Evolutionary conservation across 2,888 invertebrate genomes (phyloP).

Genomic region (Pollenia angustigena): DNA sequence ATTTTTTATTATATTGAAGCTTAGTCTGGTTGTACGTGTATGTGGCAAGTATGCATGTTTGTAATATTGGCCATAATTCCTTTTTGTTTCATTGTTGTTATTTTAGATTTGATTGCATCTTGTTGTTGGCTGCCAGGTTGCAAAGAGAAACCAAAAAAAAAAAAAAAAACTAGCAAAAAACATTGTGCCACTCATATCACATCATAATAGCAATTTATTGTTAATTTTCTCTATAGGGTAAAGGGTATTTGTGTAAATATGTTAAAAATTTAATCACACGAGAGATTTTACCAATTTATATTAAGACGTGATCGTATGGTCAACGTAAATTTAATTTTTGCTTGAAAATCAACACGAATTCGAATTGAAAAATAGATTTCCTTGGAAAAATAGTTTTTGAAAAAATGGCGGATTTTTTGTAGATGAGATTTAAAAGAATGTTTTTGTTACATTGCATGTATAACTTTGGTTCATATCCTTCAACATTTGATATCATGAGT

Average conservation of each 20-base stretch:
- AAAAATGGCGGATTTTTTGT: neutral
- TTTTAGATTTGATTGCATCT: constrained; percentile 62
- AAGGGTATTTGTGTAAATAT: constrained; percentile 71
- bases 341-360: neutral
- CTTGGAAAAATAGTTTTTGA: neutral
- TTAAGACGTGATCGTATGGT: constrained; percentile 49
- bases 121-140: constrained; percentile 43
- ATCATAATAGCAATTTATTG: constrained; percentile 71
- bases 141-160: neutral
- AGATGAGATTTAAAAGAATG: neutral
- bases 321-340: constrained; percentile 4
- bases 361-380: constrained; percentile 23
- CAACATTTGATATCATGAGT: no score
- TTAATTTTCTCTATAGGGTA: constrained; percentile 68
- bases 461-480: no score
- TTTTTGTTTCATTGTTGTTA: constrained; percentile 17
- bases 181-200: constrained; percentile 70
- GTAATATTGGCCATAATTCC: neutral
- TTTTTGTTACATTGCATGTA: neutral
- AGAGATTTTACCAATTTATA: constrained; percentile 55
- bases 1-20: constrained; percentile 80
- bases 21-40: constrained; percentile 75
- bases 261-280: constrained; percentile 64
- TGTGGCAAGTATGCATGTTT: constrained; percentile 61
- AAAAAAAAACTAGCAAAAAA: constrained; percentile 49